Base-by-base conservation (phyloP, 1,140 invertebrate genomes). In the Bombus balteatus region DNA sequence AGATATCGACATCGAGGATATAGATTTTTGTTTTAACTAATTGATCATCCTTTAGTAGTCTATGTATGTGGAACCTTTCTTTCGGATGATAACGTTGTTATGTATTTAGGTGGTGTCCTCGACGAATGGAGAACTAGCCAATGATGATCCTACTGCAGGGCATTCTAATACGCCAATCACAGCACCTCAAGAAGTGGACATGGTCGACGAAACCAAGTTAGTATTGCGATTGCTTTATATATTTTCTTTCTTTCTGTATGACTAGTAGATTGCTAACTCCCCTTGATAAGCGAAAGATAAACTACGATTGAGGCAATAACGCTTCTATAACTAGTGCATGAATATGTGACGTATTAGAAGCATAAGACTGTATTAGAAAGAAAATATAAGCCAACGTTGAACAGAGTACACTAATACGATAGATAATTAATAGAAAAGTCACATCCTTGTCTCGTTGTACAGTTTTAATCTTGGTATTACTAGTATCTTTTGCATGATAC, bases 91-190 rank as follows among this genome's bases (percentile, higher is more conserved):
- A 78, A 74, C n/a, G 18, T 77, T 28, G 15, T 78, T 89, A 92
- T 93, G 92, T 93, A 94, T 91, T 90, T 96, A 99, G 98, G 98
- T 99, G 96, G 98, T 99, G 89, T 99, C 98, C 95, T 99, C 98
- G 88, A 99, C 98, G 81, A 99, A 99, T 96, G 98, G 98, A 90
- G 99, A 99, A 96, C 95, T 99, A 92, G 98, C 98, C 77, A 97
- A 98, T 90, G 99, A 99, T 95, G 98, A 99, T 96, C 98, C 98
- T 41, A 98, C 98, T 72, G 98, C 98, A 91, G 98, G 98, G 78
- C 98, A 99, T 95, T 99, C 98, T 93, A 99, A 99, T 95, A 99
- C 98, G 89, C 98, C 98, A 85, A 99, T 99, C 93, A 98, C 98
- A 86, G 97, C 98, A 93, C 97, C 97, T 90, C 97, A 98, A 94